phyloP scores from a whole-genome alignment of 2,113 vertebrate species.

The Rhabdornis inornatus region DNA sequence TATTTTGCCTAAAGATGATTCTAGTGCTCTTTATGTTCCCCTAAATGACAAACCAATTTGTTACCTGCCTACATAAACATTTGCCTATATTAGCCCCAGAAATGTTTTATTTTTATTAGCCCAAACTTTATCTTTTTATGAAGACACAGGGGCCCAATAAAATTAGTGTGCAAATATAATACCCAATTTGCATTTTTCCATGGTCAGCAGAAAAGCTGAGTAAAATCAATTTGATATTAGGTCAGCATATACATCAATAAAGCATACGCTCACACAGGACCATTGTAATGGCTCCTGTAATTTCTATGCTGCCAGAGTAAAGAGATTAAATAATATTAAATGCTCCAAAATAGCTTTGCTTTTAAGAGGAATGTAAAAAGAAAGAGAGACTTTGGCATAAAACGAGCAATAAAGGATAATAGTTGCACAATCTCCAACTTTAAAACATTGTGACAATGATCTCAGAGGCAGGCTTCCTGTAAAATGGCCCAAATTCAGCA shows the following conservation, averaged over 20 bases:
- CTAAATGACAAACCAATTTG: slow-evolving; percentile 83
- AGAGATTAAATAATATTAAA: slow-evolving; percentile 69
- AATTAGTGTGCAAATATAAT: slow-evolving; percentile 81
- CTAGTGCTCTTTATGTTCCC: slow-evolving; percentile 75
- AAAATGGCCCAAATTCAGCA: not conserved
- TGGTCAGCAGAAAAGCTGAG: slow-evolving; percentile 86
- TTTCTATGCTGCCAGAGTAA: slow-evolving; percentile 54
- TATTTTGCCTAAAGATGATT: slow-evolving; percentile 79
- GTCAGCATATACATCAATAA: slow-evolving; percentile 88
- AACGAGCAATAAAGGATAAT: slow-evolving; percentile 48
- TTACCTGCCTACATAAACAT: slow-evolving; percentile 81
- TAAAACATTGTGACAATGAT: slow-evolving; percentile 29
- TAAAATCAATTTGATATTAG: slow-evolving; percentile 87
- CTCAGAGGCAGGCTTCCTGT: not conserved
- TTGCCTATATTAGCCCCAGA: slow-evolving; percentile 76
- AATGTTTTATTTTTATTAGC: slow-evolving; percentile 86
- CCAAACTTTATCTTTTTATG: slow-evolving; percentile 78
- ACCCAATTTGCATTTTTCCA: slow-evolving; percentile 89
- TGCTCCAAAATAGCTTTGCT: slow-evolving; percentile 56
- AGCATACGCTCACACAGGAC: slow-evolving; percentile 73
- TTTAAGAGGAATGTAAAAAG: slow-evolving; percentile 55
- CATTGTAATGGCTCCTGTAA: slow-evolving; percentile 64
- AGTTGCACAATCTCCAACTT: slow-evolving; percentile 33
- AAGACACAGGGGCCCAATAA: slow-evolving; percentile 76
- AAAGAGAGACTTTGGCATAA: slow-evolving; percentile 32